phyloP scores from a whole-genome alignment of 2,888 invertebrate genomes.

The Eupelmus urozonus region DNA sequence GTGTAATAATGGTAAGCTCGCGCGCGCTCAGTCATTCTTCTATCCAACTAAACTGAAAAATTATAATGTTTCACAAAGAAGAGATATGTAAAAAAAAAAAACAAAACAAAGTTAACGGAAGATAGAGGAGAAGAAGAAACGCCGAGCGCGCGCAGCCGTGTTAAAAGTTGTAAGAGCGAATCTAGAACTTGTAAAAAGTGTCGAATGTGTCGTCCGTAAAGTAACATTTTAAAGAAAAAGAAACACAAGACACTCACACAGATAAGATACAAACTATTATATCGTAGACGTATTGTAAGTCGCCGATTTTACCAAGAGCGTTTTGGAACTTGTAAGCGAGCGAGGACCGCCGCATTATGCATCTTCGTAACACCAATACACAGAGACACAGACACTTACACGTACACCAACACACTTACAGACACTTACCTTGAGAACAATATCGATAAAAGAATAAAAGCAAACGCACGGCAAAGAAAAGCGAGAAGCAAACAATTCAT shows the following conservation, averaged over 20 bases:
- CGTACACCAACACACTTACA: too few relatives aligned
- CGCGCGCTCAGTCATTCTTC: too few relatives aligned
- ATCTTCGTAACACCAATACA: conserved; percentile 21
- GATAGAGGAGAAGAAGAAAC: too few relatives aligned
- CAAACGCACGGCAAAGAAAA: not conserved
- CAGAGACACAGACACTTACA: not conserved
- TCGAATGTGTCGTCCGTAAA: conserved; percentile 20
- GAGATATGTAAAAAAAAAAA: conserved; percentile 8
- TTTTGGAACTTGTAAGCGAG: conserved; percentile 34
- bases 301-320: conserved; percentile 37
- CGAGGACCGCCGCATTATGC: conserved; percentile 44
- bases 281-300: conserved; percentile 26
- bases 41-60: not conserved
- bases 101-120: not conserved
- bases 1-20: conserved; percentile 7
- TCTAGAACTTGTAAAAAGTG: conserved; percentile 22
- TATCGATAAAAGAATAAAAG: not conserved
- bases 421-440: conserved; percentile 42
- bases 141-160: not conserved
- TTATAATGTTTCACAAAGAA: too few relatives aligned
- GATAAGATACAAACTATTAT: conserved; percentile 16
- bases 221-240: conserved; percentile 9
- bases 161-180: conserved; percentile 19
- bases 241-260: conserved; percentile 7
- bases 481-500: conserved; percentile 41